Percentiles rank a stretch among this genome's conserved stretches.
phyloP scores from a whole-genome alignment of 2,113 vertebrate genomes.

The Nanorana parkeri region DNA sequence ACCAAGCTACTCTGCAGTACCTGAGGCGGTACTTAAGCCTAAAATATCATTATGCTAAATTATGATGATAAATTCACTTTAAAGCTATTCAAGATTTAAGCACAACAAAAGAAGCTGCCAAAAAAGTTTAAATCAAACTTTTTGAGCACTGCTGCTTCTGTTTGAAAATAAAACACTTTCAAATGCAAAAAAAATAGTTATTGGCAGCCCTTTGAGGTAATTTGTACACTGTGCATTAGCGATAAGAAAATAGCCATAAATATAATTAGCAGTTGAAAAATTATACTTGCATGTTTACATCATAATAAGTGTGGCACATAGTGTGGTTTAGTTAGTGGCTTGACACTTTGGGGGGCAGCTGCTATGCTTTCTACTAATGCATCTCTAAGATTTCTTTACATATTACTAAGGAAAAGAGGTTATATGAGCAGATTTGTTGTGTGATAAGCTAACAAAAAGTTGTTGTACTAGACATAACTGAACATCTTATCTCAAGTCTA shows the following conservation, averaged over 20 bases:
- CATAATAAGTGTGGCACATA: not conserved
- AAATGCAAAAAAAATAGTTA: conserved; percentile 1
- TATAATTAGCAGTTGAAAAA: conserved; percentile 20
- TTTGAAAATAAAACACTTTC: not conserved
- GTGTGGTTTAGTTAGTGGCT: not conserved
- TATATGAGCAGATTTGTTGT: too few relatives aligned
- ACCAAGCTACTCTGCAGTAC: not conserved
- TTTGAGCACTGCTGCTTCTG: conserved; percentile 1
- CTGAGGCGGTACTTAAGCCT: not conserved
- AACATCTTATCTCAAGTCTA: too few relatives aligned
- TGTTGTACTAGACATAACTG: too few relatives aligned
- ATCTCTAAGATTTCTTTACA: too few relatives aligned
- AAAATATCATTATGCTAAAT: conserved; percentile 18
- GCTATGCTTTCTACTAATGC: not conserved
- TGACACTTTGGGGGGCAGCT: not conserved
- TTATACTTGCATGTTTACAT: not conserved
- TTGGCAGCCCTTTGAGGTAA: conserved; percentile 19
- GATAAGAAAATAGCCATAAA: conserved; percentile 33
- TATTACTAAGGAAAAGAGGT: too few relatives aligned
- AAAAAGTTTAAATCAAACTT: conserved; percentile 32
- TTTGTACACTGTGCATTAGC: conserved; percentile 4
- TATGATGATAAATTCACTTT: not conserved
- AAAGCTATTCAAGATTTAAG: conserved; percentile 16
- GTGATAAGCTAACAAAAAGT: too few relatives aligned
- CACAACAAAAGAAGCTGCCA: conserved; percentile 16